Percentiles rank a stretch among this genome's conserved stretches.
These are phyloP conservation scores for Epirrhoe alternata DNA, from an alignment of 2,888 invertebrate genomes.

Conservation along the genomic window DNA sequence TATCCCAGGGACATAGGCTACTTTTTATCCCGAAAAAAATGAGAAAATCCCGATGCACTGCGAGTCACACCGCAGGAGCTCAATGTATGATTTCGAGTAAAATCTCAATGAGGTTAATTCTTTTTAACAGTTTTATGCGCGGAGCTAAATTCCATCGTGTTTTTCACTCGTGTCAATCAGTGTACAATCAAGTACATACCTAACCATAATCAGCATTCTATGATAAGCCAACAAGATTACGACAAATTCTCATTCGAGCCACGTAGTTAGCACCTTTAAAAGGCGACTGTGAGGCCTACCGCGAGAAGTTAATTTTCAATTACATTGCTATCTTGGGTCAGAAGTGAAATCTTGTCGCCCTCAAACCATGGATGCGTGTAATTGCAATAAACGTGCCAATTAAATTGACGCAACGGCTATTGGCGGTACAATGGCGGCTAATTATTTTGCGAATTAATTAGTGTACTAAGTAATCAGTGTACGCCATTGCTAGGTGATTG, in stretches of 20 bases:
- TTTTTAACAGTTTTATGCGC: neutral
- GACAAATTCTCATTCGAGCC: slow-evolving; percentile 36
- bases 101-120: neutral
- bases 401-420: slow-evolving; percentile 70
- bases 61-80: too few species aligned
- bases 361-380: slow-evolving; percentile 81
- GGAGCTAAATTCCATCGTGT: neutral
- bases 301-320: slow-evolving; percentile 62
- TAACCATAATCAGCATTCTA: slow-evolving; percentile 5
- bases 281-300: slow-evolving; percentile 44
- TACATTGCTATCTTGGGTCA: slow-evolving; percentile 72
- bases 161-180: slow-evolving; percentile 1
- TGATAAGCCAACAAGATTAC: slow-evolving; percentile 26
- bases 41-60: too few species aligned
- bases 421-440: slow-evolving; percentile 30
- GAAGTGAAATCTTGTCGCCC: slow-evolving; percentile 80
- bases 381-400: slow-evolving; percentile 76
- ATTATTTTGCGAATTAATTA: slow-evolving; percentile 28
- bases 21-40: too few species aligned
- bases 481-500: slow-evolving; percentile 23
- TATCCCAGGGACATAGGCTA: too few species aligned
- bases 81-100: neutral
- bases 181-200: neutral
- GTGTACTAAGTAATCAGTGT: slow-evolving; percentile 32
- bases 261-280: slow-evolving; percentile 51